Percentiles rank a stretch among this genome's conserved stretches.
phyloP scores from a whole-genome alignment of 2,113 vertebrate species.

The Thymallus thymallus region DNA sequence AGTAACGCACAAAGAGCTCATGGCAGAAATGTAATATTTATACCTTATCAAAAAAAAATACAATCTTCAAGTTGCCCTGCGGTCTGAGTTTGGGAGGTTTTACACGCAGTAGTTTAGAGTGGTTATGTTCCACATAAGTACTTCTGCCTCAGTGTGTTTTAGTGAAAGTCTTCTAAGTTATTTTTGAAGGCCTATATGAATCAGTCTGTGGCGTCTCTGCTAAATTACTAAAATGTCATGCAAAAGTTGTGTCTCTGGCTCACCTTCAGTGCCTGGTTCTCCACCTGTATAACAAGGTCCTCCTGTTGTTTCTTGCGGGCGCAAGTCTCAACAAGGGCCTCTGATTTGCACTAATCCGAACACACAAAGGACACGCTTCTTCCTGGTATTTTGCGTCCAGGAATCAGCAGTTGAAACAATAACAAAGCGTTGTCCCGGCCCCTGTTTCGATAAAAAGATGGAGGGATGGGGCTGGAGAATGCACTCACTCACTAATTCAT shows the following conservation, averaged over 20 bases:
- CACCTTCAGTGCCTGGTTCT: conserved; percentile 95
- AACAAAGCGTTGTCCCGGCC: no score
- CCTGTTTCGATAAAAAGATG: no score
- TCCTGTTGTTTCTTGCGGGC: conserved; percentile 94
- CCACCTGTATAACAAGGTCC: conserved; percentile 97
- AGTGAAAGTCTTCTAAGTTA: no score
- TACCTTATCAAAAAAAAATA: conserved; percentile 20
- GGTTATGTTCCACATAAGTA: conserved; percentile 35
- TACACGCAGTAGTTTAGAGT: conserved; percentile 28
- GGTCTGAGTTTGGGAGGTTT: conserved; percentile 29
- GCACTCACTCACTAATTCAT: no score
- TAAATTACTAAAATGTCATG: no score
- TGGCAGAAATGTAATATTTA: conserved; percentile 25
- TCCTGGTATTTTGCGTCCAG: no score
- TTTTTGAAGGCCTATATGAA: not conserved
- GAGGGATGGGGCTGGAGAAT: no score
- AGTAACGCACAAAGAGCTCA: conserved; percentile 21
- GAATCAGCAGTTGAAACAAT: no score
- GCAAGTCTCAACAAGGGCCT: conserved; percentile 73
- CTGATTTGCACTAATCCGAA: no score
- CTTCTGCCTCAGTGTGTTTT: conserved; percentile 20
- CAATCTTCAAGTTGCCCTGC: conserved; percentile 18
- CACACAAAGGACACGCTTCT: no score
- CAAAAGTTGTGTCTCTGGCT: conserved; percentile 31
- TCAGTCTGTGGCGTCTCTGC: not conserved